These are phyloP conservation scores for Sitta europaea DNA, from an alignment of 2,113 vertebrate genomes.

Conservation along the genomic window DNA sequence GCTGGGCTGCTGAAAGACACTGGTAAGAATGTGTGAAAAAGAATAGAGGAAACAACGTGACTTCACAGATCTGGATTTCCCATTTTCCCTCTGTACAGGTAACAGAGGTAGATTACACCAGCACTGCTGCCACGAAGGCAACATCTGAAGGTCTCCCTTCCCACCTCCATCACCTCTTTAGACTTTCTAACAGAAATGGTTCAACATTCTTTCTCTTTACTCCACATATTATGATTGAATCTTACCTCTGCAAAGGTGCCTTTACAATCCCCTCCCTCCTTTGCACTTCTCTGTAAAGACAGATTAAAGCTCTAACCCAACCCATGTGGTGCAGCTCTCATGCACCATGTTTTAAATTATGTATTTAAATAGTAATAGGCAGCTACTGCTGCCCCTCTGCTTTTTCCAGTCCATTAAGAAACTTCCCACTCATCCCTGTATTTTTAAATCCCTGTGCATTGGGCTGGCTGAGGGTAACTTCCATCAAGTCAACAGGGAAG, in stretches of 20 bases:
- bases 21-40: background rate
- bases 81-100: background rate
- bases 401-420: background rate
- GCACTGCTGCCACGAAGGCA: background rate
- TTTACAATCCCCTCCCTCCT: background rate
- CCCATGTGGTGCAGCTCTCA: background rate
- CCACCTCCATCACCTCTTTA: background rate
- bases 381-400: background rate
- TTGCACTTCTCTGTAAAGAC: background rate
- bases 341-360: background rate
- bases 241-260: background rate
- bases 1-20: background rate
- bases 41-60: accelerated
- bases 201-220: background rate
- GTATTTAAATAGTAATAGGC: background rate
- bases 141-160: background rate
- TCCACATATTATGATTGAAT: background rate
- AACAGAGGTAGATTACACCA: background rate
- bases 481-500: background rate
- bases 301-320: background rate
- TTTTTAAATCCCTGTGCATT: background rate
- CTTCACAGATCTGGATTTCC: background rate
- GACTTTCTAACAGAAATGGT: background rate
- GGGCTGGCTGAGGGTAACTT: background rate
- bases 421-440: background rate